phyloP scores from a whole-genome alignment of 2,113 vertebrate species.

The Neotoma lepida region DNA sequence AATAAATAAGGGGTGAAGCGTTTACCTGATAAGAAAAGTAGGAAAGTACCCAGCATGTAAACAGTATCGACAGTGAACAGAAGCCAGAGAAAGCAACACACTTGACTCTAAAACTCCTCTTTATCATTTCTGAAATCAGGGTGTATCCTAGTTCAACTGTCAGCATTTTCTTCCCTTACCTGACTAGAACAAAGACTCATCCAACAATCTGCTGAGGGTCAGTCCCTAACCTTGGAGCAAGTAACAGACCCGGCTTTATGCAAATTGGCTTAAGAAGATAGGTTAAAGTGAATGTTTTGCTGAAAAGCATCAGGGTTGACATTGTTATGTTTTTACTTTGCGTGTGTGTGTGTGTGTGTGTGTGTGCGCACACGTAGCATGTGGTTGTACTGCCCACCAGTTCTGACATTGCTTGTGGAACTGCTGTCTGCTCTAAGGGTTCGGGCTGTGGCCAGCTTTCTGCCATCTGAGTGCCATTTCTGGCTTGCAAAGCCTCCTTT shows the following conservation, averaged over 20 bases:
- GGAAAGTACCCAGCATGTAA: neutral
- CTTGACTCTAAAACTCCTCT: neutral
- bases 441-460: neutral
- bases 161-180: slow-evolving; percentile 20
- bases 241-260: neutral
- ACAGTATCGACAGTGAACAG: neutral
- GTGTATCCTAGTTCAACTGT: neutral
- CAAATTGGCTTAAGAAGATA: neutral
- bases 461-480: neutral
- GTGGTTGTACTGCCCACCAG: accelerated
- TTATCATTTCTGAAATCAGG: slow-evolving; percentile 45
- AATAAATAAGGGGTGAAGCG: neutral
- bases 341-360: neutral
- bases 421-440: neutral
- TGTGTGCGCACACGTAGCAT: accelerated
- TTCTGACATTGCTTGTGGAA: neutral
- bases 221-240: slow-evolving; percentile 22
- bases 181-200: neutral
- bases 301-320: slow-evolving; percentile 7
- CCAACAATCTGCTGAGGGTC: neutral
- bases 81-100: neutral
- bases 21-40: neutral
- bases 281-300: slow-evolving; percentile 18
- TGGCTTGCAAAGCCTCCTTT: slow-evolving; percentile 14
- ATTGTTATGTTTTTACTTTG: no score